Evolutionary conservation across 1,140 invertebrate genomes (phyloP).

Genomic region (Rhyacophila brunnea): DNA sequence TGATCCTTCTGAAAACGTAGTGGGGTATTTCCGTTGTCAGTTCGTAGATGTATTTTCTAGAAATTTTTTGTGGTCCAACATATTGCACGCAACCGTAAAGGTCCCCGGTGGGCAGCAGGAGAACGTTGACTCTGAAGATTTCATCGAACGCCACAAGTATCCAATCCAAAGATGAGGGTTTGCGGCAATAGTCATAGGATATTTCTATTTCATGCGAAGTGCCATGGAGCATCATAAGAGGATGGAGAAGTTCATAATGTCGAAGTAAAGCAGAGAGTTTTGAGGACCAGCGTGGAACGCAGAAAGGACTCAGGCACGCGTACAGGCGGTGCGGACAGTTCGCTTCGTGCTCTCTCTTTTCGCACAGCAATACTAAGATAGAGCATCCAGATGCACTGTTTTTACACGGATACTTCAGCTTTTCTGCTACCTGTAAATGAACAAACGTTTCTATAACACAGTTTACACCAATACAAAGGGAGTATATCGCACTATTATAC

Average conservation of each 20-base stretch:
- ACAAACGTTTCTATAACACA: no score
- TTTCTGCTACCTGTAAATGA: slow-evolving; percentile 45
- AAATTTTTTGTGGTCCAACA: slow-evolving; percentile 13
- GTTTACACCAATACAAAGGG: no score
- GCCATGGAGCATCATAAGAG: slow-evolving; percentile 11
- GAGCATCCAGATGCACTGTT: slow-evolving; percentile 42
- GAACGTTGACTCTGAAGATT: slow-evolving; percentile 13
- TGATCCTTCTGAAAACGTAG: slow-evolving; percentile 9
- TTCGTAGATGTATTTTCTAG: slow-evolving; percentile 21
- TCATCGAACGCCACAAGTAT: slow-evolving; percentile 13
- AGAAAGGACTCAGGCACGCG: slow-evolving; percentile 14
- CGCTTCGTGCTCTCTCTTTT: slow-evolving; percentile 43
- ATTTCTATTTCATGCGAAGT: slow-evolving; percentile 11
- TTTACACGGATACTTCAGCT: slow-evolving; percentile 49
- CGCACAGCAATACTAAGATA: slow-evolving; percentile 40
- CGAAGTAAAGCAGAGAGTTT: slow-evolving; percentile 5
- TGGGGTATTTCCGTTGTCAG: slow-evolving; percentile 13
- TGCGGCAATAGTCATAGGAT: slow-evolving; percentile 16
- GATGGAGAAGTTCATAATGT: slow-evolving; percentile 13
- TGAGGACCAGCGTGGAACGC: slow-evolving; percentile 16
- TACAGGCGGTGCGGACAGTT: slow-evolving; percentile 36
- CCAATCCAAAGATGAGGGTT: slow-evolving; percentile 13
- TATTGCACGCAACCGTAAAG: slow-evolving; percentile 22
- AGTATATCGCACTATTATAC: no score
- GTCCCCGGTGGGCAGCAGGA: slow-evolving; percentile 14